Evolutionary conservation across 2,113 vertebrate genomes (phyloP), one percentile per base, ranked within the genome.

Genomic region (Varanus salvator): DNA sequence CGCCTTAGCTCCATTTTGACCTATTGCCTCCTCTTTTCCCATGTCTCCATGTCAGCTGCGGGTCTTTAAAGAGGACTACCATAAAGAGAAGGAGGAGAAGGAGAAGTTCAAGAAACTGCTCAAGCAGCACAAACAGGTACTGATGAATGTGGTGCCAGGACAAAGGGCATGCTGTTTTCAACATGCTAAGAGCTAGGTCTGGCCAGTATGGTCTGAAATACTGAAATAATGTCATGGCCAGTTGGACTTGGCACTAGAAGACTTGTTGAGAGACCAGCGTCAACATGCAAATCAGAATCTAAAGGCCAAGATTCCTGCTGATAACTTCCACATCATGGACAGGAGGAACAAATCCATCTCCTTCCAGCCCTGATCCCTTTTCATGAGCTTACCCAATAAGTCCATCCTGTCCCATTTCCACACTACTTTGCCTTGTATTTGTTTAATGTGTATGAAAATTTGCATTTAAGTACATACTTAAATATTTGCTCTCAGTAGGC

Each of bases 121-220:
- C 94, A 98, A 98, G 95, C 98, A 98, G 93, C 98, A 98, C 92
- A 99, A 99, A 95, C 98, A 98, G 98, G 99, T 99, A 87, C 1
- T 74, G 27, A 44, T 44, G 38, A n/a, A 31, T 15, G 68, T 8
- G 19, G 60, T 19, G 86, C 60, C 74, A 25, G 27, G 54, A 75
- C 31, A 86, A 54, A 48, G 87, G 31, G 0, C 64, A 27, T n/a
- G 17, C 27, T 5, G n/a, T 2, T 0, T 80, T 31, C 19, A 29
- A 1, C 3, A 3, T 8, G 6, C 2, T 12, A 17, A 83, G 29
- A 68, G 23, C 48, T 15, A 2, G 17, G 54, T 4, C 44, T 19
- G 15, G 3, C 44, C 27, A 19, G 6, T 38, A 23, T 69, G 66
- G 31, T 23, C 71, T 72, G 34, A 12, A 12, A 60, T 48, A 25